Percentiles rank a stretch among this genome's conserved stretches.
These are phyloP conservation scores for Microplitis deprimator DNA, from an alignment of 2,888 invertebrate species.

Conservation along the genomic window DNA sequence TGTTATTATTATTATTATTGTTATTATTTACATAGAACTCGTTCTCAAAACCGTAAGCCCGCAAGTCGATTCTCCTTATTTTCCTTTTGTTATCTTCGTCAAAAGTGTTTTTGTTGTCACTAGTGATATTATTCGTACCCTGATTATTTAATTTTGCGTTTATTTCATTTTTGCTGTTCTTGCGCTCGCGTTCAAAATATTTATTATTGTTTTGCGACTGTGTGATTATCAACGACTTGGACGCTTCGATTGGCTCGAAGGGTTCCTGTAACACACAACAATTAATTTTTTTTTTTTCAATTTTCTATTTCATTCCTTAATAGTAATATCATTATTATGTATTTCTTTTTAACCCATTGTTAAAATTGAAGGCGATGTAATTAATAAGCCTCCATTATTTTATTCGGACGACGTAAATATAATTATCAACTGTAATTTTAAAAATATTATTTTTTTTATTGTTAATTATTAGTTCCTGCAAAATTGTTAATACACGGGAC, in stretches of 20 bases:
- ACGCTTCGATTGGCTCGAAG: conserved; percentile 37
- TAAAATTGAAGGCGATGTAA: conserved; percentile 17
- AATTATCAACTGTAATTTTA: background rate
- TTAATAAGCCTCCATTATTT: conserved; percentile 32
- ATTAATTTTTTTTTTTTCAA: conserved; percentile 15
- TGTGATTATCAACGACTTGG: conserved; percentile 24
- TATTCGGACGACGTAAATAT: background rate
- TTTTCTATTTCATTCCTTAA: background rate
- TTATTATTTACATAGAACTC: conserved; percentile 49
- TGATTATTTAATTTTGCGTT: conserved; percentile 64
- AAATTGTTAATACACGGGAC: background rate
- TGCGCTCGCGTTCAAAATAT: conserved; percentile 45
- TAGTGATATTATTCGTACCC: conserved; percentile 44
- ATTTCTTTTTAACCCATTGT: conserved; percentile 18
- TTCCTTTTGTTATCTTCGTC: conserved; percentile 50
- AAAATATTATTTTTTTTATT: conserved; percentile 16
- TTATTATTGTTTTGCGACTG: conserved; percentile 28
- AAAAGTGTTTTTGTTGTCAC: conserved; percentile 33
- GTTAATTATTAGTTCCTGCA: background rate
- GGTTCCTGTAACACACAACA: conserved; percentile 37
- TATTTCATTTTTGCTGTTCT: conserved; percentile 61
- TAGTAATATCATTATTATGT: background rate
- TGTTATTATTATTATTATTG: conserved; percentile 41
- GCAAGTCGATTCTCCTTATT: conserved; percentile 61
- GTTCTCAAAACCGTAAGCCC: conserved; percentile 64